A percentile compares a stretch with the other conserved stretches of the same genome.
Evolutionary conservation across 1,140 invertebrate genomes (phyloP).

Genomic region (Lithobius niger): DNA sequence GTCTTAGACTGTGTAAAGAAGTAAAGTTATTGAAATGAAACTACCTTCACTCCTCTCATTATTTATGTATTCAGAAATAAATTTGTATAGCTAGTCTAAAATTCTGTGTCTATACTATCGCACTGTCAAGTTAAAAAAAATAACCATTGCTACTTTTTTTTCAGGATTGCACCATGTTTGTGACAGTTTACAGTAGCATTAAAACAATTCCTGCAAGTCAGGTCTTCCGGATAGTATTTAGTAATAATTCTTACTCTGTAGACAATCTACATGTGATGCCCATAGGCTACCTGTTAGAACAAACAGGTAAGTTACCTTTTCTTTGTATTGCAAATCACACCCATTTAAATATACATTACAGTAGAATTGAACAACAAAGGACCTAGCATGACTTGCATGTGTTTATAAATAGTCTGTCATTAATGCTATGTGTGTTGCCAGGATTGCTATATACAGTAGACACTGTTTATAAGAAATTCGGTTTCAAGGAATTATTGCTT

Average conservation of each 20-base stretch:
- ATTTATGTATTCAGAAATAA: too few species aligned
- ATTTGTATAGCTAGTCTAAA: too few species aligned
- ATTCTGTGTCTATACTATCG: too few species aligned
- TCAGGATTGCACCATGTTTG: constrained; percentile 64
- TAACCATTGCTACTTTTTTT: too few species aligned
- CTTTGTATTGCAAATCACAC: neutral
- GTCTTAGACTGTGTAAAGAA: too few species aligned
- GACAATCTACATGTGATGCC: constrained; percentile 49
- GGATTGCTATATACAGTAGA: neutral
- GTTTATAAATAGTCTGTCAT: neutral
- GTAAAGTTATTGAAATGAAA: too few species aligned
- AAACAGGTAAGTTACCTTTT: constrained; percentile 31
- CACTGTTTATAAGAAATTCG: neutral
- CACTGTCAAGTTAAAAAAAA: too few species aligned
- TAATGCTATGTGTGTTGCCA: neutral
- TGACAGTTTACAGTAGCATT: constrained; percentile 79
- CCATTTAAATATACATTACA: too few species aligned
- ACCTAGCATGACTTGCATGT: neutral
- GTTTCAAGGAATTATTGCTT: neutral
- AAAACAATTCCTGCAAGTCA: constrained; percentile 60
- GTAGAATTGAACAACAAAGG: neutral
- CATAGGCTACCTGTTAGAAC: constrained; percentile 53
- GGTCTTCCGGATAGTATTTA: constrained; percentile 50
- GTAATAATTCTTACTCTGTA: constrained; percentile 45
- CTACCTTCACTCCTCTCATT: too few species aligned